A percentile compares a stretch with the other conserved stretches of the same genome.
Evolutionary conservation across 2,113 vertebrate species (phyloP).

Genomic region (Larimichthys crocea): DNA sequence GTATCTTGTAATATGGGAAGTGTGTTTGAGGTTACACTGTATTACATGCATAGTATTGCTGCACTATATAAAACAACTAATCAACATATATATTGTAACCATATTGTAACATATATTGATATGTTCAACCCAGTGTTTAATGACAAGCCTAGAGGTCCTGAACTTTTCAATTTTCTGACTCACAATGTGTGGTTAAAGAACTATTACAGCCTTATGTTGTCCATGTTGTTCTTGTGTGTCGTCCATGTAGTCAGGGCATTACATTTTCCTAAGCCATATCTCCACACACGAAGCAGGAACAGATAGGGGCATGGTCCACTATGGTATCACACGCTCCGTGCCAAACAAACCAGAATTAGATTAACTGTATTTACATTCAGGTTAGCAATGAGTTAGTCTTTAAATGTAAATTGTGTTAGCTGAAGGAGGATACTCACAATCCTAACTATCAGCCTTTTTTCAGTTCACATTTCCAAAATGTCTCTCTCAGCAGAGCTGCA

Average conservation of each 20-base stretch:
- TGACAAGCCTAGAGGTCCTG: too few species aligned
- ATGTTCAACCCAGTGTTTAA: too few species aligned
- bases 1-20: too few species aligned
- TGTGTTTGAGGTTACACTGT: too few species aligned
- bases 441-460: constrained; percentile 8
- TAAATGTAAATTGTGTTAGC: background rate
- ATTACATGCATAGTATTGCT: too few species aligned
- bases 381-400: background rate
- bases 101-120: too few species aligned
- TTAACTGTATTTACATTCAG: constrained; percentile 1
- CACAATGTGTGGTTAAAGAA: too few species aligned
- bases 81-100: too few species aligned
- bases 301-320: background rate
- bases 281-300: constrained; percentile 21
- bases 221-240: too few species aligned
- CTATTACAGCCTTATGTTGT: too few species aligned
- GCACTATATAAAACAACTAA: too few species aligned
- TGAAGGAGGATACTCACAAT: background rate
- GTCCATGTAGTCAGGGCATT: background rate
- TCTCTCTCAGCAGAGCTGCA: constrained; percentile 55
- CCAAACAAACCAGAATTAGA: background rate
- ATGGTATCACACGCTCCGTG: background rate
- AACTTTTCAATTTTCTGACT: too few species aligned
- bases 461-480: constrained; percentile 60
- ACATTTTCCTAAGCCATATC: constrained; percentile 25